phyloP scores from a whole-genome alignment of 2,113 vertebrate genomes.

The Rhinolophus ferrumequinum region DNA sequence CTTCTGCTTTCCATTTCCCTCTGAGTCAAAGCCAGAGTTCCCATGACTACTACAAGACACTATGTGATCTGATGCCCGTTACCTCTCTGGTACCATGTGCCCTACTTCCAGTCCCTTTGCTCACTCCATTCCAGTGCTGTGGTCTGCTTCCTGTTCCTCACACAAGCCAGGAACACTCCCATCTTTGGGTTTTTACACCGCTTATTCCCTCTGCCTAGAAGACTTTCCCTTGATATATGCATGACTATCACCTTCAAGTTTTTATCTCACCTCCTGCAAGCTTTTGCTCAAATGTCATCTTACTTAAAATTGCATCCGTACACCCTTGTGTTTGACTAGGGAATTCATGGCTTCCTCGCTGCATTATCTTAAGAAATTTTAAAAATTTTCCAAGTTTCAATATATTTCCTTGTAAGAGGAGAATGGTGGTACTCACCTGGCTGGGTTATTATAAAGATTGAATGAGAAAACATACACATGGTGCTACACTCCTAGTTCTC shows the following conservation, averaged over 20 bases:
- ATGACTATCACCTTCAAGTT: neutral
- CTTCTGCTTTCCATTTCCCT: neutral
- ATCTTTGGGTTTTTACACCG: neutral
- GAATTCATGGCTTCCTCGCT: neutral
- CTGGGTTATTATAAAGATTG: neutral
- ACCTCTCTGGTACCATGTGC: neutral
- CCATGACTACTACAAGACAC: neutral
- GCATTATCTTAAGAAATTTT: neutral
- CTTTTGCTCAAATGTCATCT: slow-evolving; percentile 19
- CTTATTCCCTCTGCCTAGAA: neutral
- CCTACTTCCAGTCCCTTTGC: neutral
- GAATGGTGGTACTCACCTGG: neutral
- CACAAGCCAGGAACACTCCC: neutral
- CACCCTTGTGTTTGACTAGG: neutral
- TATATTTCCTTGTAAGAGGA: neutral
- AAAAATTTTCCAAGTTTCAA: neutral
- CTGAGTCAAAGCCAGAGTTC: neutral
- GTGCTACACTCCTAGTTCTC: neutral
- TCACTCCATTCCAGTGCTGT: neutral
- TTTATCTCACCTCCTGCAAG: neutral
- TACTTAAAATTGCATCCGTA: neutral
- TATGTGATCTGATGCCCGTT: neutral
- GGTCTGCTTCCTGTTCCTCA: neutral
- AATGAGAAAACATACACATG: neutral
- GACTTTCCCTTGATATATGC: neutral